Evolutionary conservation across 2,888 invertebrate genomes (phyloP).

Genomic region (Hanleya hanleyi): DNA sequence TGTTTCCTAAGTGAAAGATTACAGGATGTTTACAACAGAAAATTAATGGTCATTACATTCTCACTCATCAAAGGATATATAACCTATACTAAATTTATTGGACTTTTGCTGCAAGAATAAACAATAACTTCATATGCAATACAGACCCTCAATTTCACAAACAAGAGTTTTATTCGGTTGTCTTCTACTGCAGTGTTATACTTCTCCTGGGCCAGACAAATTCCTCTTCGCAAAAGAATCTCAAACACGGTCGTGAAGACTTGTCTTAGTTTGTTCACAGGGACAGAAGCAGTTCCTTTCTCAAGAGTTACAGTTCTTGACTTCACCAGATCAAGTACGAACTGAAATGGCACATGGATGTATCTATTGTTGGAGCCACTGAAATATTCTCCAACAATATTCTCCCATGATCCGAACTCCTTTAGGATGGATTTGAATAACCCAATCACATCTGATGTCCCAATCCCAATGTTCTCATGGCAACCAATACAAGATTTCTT

Average conservation of each 20-base stretch:
- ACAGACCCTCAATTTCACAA: constrained; percentile 39
- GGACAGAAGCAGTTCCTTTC: constrained; percentile 76
- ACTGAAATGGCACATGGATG: constrained; percentile 77
- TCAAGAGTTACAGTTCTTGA: constrained; percentile 76
- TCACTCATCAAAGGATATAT: neutral
- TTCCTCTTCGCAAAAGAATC: constrained; percentile 36
- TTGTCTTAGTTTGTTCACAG: constrained; percentile 72
- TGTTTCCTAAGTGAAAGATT: too few species aligned
- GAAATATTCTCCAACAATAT: constrained; percentile 42
- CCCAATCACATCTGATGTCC: constrained; percentile 7
- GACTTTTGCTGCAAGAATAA: neutral
- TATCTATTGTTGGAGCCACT: constrained; percentile 36
- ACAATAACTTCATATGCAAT: neutral
- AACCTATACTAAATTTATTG: neutral
- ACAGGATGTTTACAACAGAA: too few species aligned
- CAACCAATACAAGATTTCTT: neutral
- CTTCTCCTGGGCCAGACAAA: constrained; percentile 28
- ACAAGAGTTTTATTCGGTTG: constrained; percentile 36
- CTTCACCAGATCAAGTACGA: constrained; percentile 77
- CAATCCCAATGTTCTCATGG: neutral
- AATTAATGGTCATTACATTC: too few species aligned
- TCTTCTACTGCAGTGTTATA: constrained; percentile 29
- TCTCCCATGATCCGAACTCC: constrained; percentile 34
- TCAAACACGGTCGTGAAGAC: constrained; percentile 47
- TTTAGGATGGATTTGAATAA: neutral